phyloP scores from a whole-genome alignment of 2,113 vertebrate genomes.

The Crotalus viridis region DNA sequence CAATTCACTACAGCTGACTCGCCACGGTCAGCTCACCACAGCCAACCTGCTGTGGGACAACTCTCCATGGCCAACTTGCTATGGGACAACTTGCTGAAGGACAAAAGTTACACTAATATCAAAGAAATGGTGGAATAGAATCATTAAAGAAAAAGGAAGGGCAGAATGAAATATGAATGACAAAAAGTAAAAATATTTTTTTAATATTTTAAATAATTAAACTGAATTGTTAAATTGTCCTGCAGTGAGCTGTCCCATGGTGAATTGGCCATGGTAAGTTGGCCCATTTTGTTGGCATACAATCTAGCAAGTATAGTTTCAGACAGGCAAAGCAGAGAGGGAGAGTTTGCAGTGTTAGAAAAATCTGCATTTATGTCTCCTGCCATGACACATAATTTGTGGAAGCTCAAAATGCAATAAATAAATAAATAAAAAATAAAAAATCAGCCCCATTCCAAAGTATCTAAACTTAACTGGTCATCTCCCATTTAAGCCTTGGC shows the following conservation, averaged over 20 bases:
- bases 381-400: conserved; percentile 49
- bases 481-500: not conserved
- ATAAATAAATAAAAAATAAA: not conserved
- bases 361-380: conserved; percentile 44
- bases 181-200: not conserved
- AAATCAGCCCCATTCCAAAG: not conserved
- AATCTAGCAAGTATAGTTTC: conserved; percentile 41
- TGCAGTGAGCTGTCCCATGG: no score
- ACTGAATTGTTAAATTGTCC: not conserved
- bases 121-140: not conserved
- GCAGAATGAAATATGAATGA: not conserved
- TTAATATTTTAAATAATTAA: not conserved
- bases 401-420: not conserved
- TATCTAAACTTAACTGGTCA: no score
- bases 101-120: not conserved
- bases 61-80: not conserved
- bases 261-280: not conserved
- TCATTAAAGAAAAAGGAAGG: not conserved
- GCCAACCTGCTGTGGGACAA: not conserved
- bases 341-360: conserved; percentile 37
- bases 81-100: no score
- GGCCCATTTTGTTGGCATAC: no score
- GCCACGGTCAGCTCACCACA: not conserved
- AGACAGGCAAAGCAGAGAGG: conserved; percentile 41
- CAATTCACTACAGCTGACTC: not conserved